A percentile compares a stretch with the other conserved stretches of the same genome.
Evolutionary conservation across 2,888 invertebrate species (phyloP).

Genomic region (Protodeltote pygarga): DNA sequence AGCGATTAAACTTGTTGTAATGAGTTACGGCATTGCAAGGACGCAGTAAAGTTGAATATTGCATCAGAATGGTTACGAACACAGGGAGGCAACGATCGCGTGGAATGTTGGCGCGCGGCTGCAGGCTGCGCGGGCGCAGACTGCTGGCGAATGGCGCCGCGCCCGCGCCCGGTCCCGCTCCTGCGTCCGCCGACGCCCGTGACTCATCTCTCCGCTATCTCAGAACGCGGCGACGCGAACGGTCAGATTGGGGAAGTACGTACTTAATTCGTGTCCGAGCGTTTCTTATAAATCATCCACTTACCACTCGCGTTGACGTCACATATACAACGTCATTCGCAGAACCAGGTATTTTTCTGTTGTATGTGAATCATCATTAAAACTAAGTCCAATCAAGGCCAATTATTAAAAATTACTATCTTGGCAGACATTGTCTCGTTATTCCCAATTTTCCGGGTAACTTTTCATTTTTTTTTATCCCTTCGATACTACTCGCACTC

Average conservation of each 20-base stretch:
- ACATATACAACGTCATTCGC: conserved; percentile 46
- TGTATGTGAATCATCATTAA: conserved; percentile 54
- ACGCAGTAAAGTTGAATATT: conserved; percentile 87
- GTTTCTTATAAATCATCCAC: conserved; percentile 58
- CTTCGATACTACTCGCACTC: no score
- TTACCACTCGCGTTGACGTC: conserved; percentile 66
- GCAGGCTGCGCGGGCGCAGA: conserved; percentile 55
- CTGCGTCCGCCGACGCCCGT: conserved; percentile 52
- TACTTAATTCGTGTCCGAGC: conserved; percentile 59
- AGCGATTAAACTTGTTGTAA: conserved; percentile 82
- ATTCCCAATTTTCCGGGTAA: no score
- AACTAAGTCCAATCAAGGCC: no score
- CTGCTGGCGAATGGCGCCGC: conserved; percentile 45
- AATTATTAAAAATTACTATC: no score
- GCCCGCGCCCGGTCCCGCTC: conserved; percentile 46
- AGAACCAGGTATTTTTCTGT: conserved; percentile 45
- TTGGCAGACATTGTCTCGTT: no score
- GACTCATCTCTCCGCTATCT: conserved; percentile 72
- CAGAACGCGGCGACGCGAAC: no score
- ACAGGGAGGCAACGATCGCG: conserved; percentile 81
- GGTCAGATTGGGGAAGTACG: conserved; percentile 76
- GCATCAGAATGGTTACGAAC: conserved; percentile 81
- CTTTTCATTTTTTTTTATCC: no score
- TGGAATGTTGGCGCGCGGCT: conserved; percentile 77
- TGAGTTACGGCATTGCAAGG: conserved; percentile 87